Evolutionary conservation across 2,888 invertebrate genomes (phyloP), one percentile per base, ranked within the genome.

Genomic region (Cheilosia impressa): DNA sequence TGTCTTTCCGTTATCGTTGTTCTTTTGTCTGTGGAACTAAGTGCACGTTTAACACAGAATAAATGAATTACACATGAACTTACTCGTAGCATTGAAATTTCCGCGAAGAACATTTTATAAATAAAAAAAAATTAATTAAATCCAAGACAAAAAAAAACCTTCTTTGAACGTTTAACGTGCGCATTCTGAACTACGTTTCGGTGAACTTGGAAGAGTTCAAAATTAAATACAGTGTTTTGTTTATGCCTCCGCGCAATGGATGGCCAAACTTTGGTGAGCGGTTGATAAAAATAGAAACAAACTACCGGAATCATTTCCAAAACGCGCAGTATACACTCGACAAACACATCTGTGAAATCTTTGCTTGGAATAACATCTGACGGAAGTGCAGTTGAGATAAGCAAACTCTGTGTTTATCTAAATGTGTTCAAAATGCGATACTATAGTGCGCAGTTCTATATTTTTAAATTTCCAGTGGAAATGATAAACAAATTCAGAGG

Each of bases 131-230:
- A 7, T 4, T 17, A 45, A 45, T 17, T 4, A 45, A 19, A 47
- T 4, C 9, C 19, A 9, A 2, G 2, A 19, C n/a, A n/a, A 47
- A 9, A 7, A 47, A 47, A 47, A 2, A 19, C 22, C 2, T 2
- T 6, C 9, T 34, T 9, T 34, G 1, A 5, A 27, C 3, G 13
- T 10, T 38, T 38, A 38, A 10, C 3, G 38, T 31, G 13, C 17
- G 17, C 19, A 38, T 58, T 45, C 50, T 13, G 15, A 6, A 31
- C 17, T 53, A 5, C 45, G 17, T 47, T 47, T 62, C n/a, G 38
- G n/a, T 71, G 78, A 79, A 62, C 69, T 50, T 5, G 4, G 2
- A 38, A 15, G 17, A 69, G 63, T 71, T 78, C 71, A 63, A 71
- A 71, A 63, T 71, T 31, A 78, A 43, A 71, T 58, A 4, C 7